Evolutionary conservation across 2,888 invertebrate species (phyloP).

Genomic region (Platypus cylindrus): DNA sequence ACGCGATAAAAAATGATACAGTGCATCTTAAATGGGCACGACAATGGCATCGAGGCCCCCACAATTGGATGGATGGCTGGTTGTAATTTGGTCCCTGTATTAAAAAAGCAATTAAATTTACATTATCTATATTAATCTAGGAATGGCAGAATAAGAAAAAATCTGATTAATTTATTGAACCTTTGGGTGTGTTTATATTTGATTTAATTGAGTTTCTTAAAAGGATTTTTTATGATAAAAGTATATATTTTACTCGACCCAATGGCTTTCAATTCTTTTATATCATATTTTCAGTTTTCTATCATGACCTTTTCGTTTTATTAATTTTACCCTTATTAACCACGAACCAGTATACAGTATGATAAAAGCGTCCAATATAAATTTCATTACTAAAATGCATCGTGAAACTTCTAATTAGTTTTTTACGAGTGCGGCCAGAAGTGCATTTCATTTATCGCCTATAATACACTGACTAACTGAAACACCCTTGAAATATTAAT

Average conservation of each 20-base stretch:
- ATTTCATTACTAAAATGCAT: background rate
- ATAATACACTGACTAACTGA: too few species aligned
- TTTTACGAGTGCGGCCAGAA: background rate
- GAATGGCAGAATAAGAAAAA: too few species aligned
- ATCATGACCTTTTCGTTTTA: too few species aligned
- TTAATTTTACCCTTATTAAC: background rate
- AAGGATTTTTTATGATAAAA: too few species aligned
- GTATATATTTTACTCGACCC: too few species aligned
- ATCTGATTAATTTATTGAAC: too few species aligned
- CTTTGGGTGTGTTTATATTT: too few species aligned
- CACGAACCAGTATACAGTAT: background rate
- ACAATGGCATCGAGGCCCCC: slow-evolving; percentile 11
- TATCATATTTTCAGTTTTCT: too few species aligned
- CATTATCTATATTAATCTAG: too few species aligned
- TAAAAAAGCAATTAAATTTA: too few species aligned
- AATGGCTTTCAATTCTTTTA: too few species aligned
- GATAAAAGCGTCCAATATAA: background rate
- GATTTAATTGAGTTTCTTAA: too few species aligned
- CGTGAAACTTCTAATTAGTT: background rate
- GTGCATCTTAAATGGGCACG: slow-evolving; percentile 10
- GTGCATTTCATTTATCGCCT: background rate
- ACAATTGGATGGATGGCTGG: background rate
- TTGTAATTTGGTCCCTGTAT: slow-evolving; percentile 4
- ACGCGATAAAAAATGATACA: slow-evolving; percentile 14
- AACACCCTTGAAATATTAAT: background rate